Percentiles rank a stretch among this genome's conserved stretches.
Evolutionary conservation across 2,888 invertebrate species (phyloP).

Genomic region (Napeogenes inachia): DNA sequence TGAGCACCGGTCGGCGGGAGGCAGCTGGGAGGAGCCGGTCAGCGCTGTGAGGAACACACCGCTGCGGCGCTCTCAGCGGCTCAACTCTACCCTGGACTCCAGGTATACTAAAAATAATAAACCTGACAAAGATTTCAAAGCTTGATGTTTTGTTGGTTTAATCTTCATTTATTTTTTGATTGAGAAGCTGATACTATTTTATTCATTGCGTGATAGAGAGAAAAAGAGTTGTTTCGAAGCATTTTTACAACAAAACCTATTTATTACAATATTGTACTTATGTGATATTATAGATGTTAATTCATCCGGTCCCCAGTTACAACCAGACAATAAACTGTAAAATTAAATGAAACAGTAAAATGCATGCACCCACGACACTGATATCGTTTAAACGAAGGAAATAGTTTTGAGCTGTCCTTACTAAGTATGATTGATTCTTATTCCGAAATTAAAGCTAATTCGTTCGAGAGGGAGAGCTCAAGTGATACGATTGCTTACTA

Average conservation of each 20-base stretch:
- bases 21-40: conserved; percentile 87
- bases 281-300: conserved; percentile 17
- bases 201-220: no score
- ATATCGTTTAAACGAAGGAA: conserved; percentile 42
- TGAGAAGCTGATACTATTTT: no score
- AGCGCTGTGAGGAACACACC: conserved; percentile 70
- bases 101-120: conserved; percentile 41
- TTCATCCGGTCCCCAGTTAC: not conserved
- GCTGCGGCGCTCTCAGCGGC: conserved; percentile 70
- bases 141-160: no score
- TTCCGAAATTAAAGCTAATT: conserved; percentile 64
- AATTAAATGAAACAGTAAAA: conserved; percentile 11
- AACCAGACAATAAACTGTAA: not conserved
- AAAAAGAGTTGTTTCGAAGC: no score
- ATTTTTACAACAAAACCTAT: no score
- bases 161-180: no score
- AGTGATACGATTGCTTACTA: conserved; percentile 6
- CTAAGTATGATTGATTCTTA: conserved; percentile 68
- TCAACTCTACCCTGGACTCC: conserved; percentile 73
- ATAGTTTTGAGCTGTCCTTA: conserved; percentile 44
- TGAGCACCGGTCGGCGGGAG: conserved; percentile 86
- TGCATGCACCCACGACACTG: conserved; percentile 19
- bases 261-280: no score
- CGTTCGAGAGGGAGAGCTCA: conserved; percentile 50
- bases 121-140: no score